These are phyloP conservation scores for Anhinga rufa DNA, from an alignment of 2,113 vertebrate species.

Conservation along the genomic window DNA sequence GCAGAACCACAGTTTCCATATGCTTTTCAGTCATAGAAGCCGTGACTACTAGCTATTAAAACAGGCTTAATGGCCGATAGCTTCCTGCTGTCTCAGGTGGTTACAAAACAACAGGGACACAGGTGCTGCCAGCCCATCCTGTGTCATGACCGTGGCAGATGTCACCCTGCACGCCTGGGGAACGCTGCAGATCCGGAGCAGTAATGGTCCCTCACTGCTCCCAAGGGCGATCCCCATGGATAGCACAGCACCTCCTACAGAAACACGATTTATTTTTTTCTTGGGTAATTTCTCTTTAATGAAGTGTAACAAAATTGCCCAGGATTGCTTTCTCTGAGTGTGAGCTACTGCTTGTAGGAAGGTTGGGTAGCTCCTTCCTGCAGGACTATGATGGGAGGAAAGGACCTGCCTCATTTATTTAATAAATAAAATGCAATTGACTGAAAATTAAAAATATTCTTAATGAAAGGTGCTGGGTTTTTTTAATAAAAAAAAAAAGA, in stretches of 20 bases:
- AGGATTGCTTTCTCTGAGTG: background rate
- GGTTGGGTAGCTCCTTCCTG: background rate
- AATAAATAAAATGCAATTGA: background rate
- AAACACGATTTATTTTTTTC: fast-evolving
- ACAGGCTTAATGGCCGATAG: background rate
- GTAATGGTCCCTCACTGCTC: background rate
- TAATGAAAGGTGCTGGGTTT: background rate
- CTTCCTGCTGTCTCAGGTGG: background rate
- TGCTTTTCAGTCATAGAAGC: background rate
- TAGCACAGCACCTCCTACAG: background rate
- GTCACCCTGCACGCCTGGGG: fast-evolving
- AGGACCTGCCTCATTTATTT: background rate
- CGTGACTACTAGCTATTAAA: background rate
- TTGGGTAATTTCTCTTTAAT: background rate
- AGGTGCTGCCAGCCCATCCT: background rate
- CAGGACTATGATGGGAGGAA: background rate
- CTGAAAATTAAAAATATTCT: background rate
- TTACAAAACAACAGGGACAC: background rate
- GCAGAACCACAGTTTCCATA: background rate
- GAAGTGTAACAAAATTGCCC: background rate
- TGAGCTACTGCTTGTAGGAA: background rate
- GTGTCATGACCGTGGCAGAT: background rate
- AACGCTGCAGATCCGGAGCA: fast-evolving
- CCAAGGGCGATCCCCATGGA: background rate
- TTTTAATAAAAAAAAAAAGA: background rate